Base-by-base conservation (phyloP, 2,888 invertebrate species). In the Agriopis marginaria region DNA sequence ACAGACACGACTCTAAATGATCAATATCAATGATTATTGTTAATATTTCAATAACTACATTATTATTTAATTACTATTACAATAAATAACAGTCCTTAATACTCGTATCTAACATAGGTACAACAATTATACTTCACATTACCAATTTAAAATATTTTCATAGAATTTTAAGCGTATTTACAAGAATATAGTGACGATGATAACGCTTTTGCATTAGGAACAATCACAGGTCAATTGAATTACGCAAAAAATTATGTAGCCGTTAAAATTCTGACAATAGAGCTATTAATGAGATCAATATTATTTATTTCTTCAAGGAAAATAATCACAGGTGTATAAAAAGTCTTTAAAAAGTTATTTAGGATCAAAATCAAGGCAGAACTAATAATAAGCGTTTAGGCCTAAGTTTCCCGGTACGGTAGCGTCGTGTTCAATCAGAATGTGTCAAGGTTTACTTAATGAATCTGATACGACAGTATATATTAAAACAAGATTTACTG, bases 41-140 rank as follows among this genome's bases (percentile, higher is more conserved):
- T 62, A 53, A 42, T 44, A 84, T 86, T 82, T 80, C 80, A 81
- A 82, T 81, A 78, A 75, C 81, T 84, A 84, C 66, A 75, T 69
- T 66, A 68, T 68, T 61, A 83, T 82, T 82, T 75, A 81, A 78
- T 83, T 45, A 62, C 62, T 62, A 76, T 80, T 87, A 89, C 82
- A 91, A 91, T 92, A 92, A 92, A 92, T 93, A 93, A 92, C 90
- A 88, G 81, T 84, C 80, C 79, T 80, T 83, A 84, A 53, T 63
- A 68, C 55, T 55, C 44, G 12, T 53, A 62, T 42, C 51, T 49
- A 62, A 71, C 80, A 75, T 76, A 79, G 72, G 70, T 83, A 85
- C 76, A 82, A 83, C 80, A 82, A 82, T 78, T 23, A 58, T 58
- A 79, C 78, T 77, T 65, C 71, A 77, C 80, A 78, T 74, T 58